Base-by-base conservation (phyloP, 1,140 invertebrate species). In the Ceratina japonica region DNA sequence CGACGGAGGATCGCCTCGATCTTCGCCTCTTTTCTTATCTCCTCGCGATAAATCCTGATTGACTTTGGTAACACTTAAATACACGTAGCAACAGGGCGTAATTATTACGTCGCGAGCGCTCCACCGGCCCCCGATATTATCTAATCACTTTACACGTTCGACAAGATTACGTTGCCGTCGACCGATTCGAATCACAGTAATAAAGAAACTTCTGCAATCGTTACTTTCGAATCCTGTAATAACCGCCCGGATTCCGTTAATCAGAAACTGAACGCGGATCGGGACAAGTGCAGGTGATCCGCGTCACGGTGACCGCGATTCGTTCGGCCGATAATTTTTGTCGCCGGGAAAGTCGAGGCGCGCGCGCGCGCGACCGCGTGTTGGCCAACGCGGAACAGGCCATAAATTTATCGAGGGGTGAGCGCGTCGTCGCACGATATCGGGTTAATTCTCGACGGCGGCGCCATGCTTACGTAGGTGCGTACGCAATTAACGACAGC, bases 401-500 rank as follows among this genome's bases (percentile, higher is more conserved):
- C 71, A 75, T 83, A 81, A 82, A 87, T 82, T 84, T 70, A 68
- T 75, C 58, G 64, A 51, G 63, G 37, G 37, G 61, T 56, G 63
- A 62, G 66, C 86, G 81, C 84, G 84, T 64, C 70, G n/a, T 63
- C 70, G n/a, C 59, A 70, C 71, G 79, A 80, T 87, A 87, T 88
- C 86, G 83, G 52, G 84, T 81, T 66, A 82, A 86, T 82, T 83
- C 71, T 37, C 74, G 65, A 72, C 74, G 80, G 82, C 80, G 73
- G 65, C 65, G 72, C 79, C 83, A 78, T 83, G 86, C 82, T 88
- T 88, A 87, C 86, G 86, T 88, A 88, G 87, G 85, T 88, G 86
- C 87, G 86, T 89, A 83, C 82, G 87, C 87, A 89, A 90, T 90
- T 90, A 89, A 89, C 87, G 84, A 86, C 84, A 86, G 68, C 83